Evolutionary conservation across 2,113 vertebrate genomes (phyloP).

Genomic region (Chitala chitala): DNA sequence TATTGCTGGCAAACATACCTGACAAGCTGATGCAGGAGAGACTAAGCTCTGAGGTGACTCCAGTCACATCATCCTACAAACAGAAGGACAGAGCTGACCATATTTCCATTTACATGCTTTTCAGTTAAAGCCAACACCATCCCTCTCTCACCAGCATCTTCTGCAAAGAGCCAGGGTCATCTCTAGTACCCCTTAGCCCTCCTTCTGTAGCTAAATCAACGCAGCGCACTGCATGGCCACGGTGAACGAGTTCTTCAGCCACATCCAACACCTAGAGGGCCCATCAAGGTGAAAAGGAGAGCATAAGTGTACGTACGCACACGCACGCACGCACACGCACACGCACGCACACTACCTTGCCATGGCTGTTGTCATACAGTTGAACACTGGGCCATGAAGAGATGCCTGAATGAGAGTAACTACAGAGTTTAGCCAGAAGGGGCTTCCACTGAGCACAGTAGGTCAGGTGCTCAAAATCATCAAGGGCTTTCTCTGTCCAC

Average conservation of each 20-base stretch:
- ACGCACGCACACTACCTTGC: too few relatives aligned
- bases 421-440: slow-evolving; percentile 76
- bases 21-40: slow-evolving; percentile 71
- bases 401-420: slow-evolving; percentile 67
- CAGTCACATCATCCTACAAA: slow-evolving; percentile 56
- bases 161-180: slow-evolving; percentile 45
- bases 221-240: slow-evolving; percentile 63
- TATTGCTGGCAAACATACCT: slow-evolving; percentile 50
- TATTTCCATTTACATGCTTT: neutral
- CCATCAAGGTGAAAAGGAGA: neutral
- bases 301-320: too few relatives aligned
- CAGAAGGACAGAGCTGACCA: neutral
- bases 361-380: slow-evolving; percentile 57
- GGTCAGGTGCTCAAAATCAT: slow-evolving; percentile 73
- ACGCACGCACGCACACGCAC: too few relatives aligned
- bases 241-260: slow-evolving; percentile 69
- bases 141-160: slow-evolving; percentile 57
- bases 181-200: slow-evolving; percentile 17
- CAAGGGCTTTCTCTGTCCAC: slow-evolving; percentile 74
- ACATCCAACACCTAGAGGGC: slow-evolving; percentile 65
- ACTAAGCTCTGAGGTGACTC: slow-evolving; percentile 58
- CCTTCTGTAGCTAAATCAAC: slow-evolving; percentile 41
- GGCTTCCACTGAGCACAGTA: slow-evolving; percentile 75
- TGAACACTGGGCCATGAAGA: slow-evolving; percentile 70
- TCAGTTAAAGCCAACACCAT: neutral